Evolutionary conservation across 2,113 vertebrate genomes (phyloP).

Genomic region (Mellivora capensis): DNA sequence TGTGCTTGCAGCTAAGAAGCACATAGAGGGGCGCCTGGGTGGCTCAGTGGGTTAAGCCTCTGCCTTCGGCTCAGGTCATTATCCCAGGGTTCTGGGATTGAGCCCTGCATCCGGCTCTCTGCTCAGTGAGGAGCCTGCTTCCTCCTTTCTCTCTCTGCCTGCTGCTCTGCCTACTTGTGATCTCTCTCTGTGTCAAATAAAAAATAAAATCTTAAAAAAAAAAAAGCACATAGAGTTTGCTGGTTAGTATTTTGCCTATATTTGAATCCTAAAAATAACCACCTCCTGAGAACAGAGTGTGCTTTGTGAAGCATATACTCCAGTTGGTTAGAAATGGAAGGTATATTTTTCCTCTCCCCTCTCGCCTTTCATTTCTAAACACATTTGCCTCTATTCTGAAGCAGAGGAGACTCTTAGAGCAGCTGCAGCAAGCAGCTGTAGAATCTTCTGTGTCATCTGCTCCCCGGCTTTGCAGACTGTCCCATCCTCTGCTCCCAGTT

Average conservation of each 20-base stretch:
- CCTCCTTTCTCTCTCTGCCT: too few species aligned
- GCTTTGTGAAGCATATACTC: conserved; percentile 40
- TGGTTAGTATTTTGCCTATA: conserved; percentile 42
- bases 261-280: conserved; percentile 60
- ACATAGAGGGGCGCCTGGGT: too few species aligned
- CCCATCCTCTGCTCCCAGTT: background rate
- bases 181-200: too few species aligned
- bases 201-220: too few species aligned
- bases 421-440: conserved; percentile 48
- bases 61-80: too few species aligned
- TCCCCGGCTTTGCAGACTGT: background rate
- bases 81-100: too few species aligned
- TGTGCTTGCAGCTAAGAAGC: background rate
- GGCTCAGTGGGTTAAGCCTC: too few species aligned
- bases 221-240: background rate
- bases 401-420: background rate
- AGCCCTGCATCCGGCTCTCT: too few species aligned
- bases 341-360: background rate
- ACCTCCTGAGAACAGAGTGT: conserved; percentile 25
- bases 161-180: too few species aligned
- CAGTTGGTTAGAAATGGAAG: conserved; percentile 45
- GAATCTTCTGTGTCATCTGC: background rate
- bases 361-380: conserved; percentile 31
- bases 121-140: too few species aligned
- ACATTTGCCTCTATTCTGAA: background rate